Conservation (phyloP, 2,888 invertebrate species). For the Eupeodes latifasciatus region DNA sequence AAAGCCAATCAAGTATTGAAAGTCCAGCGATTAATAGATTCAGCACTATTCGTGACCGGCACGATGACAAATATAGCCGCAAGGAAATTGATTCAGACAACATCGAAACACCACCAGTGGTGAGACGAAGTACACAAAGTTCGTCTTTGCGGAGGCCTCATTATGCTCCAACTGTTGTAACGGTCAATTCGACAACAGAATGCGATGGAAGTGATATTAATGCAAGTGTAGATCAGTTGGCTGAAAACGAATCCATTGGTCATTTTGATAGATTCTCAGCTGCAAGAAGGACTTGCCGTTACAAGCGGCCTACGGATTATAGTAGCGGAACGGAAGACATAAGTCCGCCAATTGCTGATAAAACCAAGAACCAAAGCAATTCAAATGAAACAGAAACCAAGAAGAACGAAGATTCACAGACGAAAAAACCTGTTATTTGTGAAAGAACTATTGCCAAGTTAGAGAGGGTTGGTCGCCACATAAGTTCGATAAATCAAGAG, state of each 20-base stretch:
- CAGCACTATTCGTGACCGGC: constrained; percentile 79
- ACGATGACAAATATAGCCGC: constrained; percentile 86
- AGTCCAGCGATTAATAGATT: constrained; percentile 78
- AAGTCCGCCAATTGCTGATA: constrained; percentile 82
- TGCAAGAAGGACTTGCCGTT: constrained; percentile 91
- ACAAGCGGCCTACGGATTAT: constrained; percentile 88
- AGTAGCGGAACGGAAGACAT: constrained; percentile 86
- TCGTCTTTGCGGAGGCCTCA: constrained; percentile 53
- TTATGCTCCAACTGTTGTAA: constrained; percentile 79
- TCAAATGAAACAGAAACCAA: constrained; percentile 75
- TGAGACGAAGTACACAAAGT: constrained; percentile 87
- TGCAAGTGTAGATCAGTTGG: constrained; percentile 79
- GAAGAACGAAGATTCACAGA: constrained; percentile 84
- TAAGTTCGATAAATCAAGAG: constrained; percentile 89
- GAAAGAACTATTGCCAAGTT: constrained; percentile 81
- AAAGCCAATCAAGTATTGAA: constrained; percentile 69
- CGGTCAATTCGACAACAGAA: constrained; percentile 79
- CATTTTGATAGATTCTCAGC: constrained; percentile 94
- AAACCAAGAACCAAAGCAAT: constrained; percentile 60
- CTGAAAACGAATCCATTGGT: constrained; percentile 86
- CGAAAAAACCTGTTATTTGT: constrained; percentile 83
- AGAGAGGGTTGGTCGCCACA: constrained; percentile 86
- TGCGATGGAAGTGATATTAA: constrained; percentile 81
- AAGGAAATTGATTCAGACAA: constrained; percentile 95
- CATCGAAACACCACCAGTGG: constrained; percentile 94